Evolutionary conservation across 1,140 invertebrate species (phyloP).

Genomic region (Penaeus japonicus): DNA sequence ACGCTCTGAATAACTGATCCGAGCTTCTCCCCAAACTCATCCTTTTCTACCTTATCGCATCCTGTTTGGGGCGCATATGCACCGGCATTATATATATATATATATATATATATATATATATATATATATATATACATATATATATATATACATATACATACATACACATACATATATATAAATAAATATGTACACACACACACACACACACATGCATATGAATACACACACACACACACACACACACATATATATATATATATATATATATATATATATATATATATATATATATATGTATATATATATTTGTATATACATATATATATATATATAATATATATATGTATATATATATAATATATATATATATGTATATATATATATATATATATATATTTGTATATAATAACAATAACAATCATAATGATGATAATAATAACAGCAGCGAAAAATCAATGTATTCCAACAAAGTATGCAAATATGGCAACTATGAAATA

Average conservation of each 20-base stretch:
- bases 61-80: no score
- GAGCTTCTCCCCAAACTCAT: no score
- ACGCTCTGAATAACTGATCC: no score
- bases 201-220: neutral
- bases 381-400: no score
- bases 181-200: neutral
- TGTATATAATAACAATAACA: no score
- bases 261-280: constrained; percentile 13
- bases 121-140: constrained; percentile 4
- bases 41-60: no score
- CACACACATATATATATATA: neutral
- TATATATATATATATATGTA: constrained; percentile 9
- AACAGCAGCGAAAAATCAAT: no score
- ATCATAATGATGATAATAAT: no score
- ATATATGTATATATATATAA: neutral
- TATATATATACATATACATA: constrained; percentile 6
- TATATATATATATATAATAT: constrained; percentile 13
- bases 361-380: no score
- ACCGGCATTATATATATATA: constrained; percentile 1
- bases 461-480: no score
- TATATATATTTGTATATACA: constrained; percentile 1
- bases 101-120: constrained; percentile 6
- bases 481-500: no score
- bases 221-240: neutral
- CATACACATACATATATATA: neutral